Percentiles rank a stretch among this genome's conserved stretches.
phyloP scores from a whole-genome alignment of 2,113 vertebrate species.

The Cephalopterus ornatus region DNA sequence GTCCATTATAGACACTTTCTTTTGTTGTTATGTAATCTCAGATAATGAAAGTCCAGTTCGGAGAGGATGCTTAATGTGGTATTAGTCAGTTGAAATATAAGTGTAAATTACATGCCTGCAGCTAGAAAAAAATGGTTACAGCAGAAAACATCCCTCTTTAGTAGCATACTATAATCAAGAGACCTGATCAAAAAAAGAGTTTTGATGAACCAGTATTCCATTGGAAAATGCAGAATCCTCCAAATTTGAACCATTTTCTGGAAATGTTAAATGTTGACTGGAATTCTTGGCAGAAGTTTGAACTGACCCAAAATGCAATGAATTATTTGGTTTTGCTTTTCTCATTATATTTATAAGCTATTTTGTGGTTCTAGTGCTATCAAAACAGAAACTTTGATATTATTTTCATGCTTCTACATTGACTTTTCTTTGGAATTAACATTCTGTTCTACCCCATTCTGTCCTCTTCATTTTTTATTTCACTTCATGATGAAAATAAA shows the following conservation, averaged over 20 bases:
- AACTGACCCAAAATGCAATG: conserved; percentile 12
- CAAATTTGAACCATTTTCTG: conserved; percentile 27
- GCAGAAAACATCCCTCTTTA: conserved; percentile 58
- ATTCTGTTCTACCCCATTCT: conserved; percentile 16
- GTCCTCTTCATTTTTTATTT: conserved; percentile 17
- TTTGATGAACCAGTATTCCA: conserved; percentile 37
- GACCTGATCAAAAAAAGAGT: conserved; percentile 42
- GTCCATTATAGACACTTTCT: not conserved
- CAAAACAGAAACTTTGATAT: conserved; percentile 31
- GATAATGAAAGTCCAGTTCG: conserved; percentile 59
- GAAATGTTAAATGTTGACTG: conserved; percentile 24
- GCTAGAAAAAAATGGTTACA: conserved; percentile 60
- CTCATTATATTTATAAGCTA: conserved; percentile 39
- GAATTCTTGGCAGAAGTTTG: conserved; percentile 26
- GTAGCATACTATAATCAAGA: conserved; percentile 38
- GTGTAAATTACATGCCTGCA: conserved; percentile 66
- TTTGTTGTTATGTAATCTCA: conserved; percentile 35
- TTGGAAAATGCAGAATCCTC: conserved; percentile 39
- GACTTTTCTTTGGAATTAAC: conserved; percentile 40
- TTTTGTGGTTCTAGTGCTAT: not conserved
- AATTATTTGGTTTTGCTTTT: conserved; percentile 26
- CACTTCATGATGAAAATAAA: conserved; percentile 36
- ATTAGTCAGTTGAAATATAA: conserved; percentile 62
- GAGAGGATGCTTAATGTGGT: conserved; percentile 50
- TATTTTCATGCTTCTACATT: not conserved